Evolutionary conservation across 2,888 invertebrate genomes (phyloP), one percentile per base, ranked within the genome.

Genomic region (Cephus nigrinus): DNA sequence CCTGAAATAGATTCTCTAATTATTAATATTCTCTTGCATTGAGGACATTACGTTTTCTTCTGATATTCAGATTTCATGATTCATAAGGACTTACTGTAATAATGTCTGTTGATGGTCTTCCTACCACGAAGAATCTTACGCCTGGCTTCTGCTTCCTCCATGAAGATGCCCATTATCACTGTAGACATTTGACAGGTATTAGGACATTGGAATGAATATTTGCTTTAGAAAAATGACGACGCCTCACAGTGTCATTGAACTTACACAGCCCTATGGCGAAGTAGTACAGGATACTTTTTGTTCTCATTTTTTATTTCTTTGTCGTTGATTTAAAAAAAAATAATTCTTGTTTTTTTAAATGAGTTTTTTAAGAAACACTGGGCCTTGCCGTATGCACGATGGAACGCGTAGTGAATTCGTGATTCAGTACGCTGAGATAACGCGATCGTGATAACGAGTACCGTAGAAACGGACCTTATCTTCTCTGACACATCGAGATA

Each of bases 61-160:
- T 31, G 69, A 74, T 68, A 75, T 75, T 69, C 12, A 73, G 35
- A 35, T 68, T 74, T 72, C 12, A 33, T 76, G 40, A 74, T 79
- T 77, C 30, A 55, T 34, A 72, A 76, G 9, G 72, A 94, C 96
- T 96, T 93, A 97, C 97, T 94, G 88, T 95, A 95, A 89, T 97
- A 96, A 80, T 93, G 94, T 81, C 96, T 94, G 3, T 95, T 97
- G 87, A 97, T 94, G 15, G 96, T 95, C 92, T 95, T 95, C 82
- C 97, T 93, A 77, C 97, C 97, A 86, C 95, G 93, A 71, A 97
- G 93, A 87, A 97, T 96, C 90, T 95, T 96, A 86, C 97, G 93
- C 86, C 96, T 93, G 15, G 94, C 96, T 90, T 97, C 96, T 34
- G 94, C 93, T 92, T 96, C 95, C 87, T 94, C 94, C 83, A 95